Percentiles rank a stretch among this genome's conserved stretches.
These are phyloP conservation scores for Avahi laniger DNA, from an alignment of 2,797 vertebrate species.

Conservation along the genomic window DNA sequence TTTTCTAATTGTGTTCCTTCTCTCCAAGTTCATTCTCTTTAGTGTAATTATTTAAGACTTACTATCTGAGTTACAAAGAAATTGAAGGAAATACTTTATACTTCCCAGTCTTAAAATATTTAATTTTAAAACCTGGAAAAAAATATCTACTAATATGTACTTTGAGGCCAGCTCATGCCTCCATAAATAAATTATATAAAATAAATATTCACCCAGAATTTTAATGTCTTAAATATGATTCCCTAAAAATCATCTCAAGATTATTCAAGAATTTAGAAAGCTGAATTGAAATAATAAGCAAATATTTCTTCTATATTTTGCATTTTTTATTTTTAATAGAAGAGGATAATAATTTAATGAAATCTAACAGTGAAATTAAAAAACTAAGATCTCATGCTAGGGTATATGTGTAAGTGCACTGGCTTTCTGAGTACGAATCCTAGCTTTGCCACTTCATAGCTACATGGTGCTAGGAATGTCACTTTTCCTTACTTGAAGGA, in stretches of 20 bases:
- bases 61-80: slow-evolving; percentile 22
- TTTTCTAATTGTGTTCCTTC: slow-evolving; percentile 42
- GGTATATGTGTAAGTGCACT: neutral
- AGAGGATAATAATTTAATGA: neutral
- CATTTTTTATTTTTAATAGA: neutral
- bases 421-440: neutral
- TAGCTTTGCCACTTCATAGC: neutral
- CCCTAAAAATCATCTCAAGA: neutral
- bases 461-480: neutral
- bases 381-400: neutral
- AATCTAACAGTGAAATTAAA: neutral
- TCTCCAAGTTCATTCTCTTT: slow-evolving; percentile 39
- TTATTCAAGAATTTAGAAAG: slow-evolving; percentile 14
- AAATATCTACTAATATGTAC: neutral
- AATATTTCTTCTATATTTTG: neutral
- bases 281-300: neutral
- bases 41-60: slow-evolving; percentile 27
- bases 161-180: neutral
- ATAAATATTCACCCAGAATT: neutral
- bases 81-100: slow-evolving; percentile 12
- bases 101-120: slow-evolving; percentile 17
- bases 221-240: neutral
- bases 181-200: slow-evolving; percentile 13
- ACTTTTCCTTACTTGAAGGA: neutral
- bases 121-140: slow-evolving; percentile 21